Base-by-base conservation (phyloP, 35 echinoderm and acorn worm species). In the Chiridota heheva region DNA sequence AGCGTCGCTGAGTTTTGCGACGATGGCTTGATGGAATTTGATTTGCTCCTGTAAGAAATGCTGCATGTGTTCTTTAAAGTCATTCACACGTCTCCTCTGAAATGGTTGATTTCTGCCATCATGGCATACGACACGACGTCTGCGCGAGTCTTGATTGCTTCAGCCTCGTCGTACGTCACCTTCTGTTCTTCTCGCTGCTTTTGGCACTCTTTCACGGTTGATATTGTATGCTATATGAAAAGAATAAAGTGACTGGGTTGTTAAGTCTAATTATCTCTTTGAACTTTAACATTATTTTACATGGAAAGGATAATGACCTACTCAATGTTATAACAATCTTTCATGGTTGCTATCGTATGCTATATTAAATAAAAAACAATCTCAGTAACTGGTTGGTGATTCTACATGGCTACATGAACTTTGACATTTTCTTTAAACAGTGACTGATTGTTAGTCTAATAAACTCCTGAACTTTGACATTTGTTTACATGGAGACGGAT, bases 41-140 rank as follows among this genome's bases (percentile, higher is more conserved):
- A 98, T 98, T 68, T 98, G 95, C 56, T 91, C 95, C 17, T 49
- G 28, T 41, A 98, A 58, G 67, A 65, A 98, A 30, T 24, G 17
- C 44, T 98, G 80, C 95, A 98, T 98, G 31, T 73, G 73, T 6
- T 49, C 75, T 55, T 98, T 98, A 76, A 88, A 92, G 85, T 98
- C 89, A 18, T 60, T 42, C 3, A 98, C 95, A 44, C 95, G 60
- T 69, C 89, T 80, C n/a, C 80, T 10, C 32, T 98, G 95, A 98
- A 98, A 61, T 98, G 95, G 63, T 98, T 98, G 4, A 88, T 83
- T 61, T 98, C 95, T 5, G 95, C 79, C 88, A 98, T 88, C 89
- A 98, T 88, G 46, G 88, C 59, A 72, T 91, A 98, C 0, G 95
- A 98, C 41, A 98, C 83, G 1, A 91, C 88, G 42, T 98, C 94